phyloP scores from a whole-genome alignment of 2,797 vertebrate genomes.

The Emydoidea blandingii region DNA sequence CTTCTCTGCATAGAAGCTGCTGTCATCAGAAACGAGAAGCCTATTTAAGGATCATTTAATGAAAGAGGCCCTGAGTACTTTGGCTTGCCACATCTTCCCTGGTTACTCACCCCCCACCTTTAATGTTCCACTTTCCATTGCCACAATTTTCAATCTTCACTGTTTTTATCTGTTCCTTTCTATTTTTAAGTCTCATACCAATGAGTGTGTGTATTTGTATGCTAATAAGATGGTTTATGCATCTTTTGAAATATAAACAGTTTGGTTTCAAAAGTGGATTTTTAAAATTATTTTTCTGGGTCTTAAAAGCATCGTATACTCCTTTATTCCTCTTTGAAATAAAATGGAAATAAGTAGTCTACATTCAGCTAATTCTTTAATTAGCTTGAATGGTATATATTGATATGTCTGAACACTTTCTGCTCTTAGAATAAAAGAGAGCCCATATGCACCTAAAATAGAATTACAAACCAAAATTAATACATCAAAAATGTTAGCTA shows the following conservation, averaged over 20 bases:
- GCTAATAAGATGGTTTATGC: slow-evolving; percentile 24
- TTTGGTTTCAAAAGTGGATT: neutral
- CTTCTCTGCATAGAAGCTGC: too few species aligned
- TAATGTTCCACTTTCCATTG: neutral
- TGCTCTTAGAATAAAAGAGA: neutral
- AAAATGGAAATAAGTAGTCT: neutral
- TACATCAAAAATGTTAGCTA: neutral
- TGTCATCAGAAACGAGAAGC: neutral
- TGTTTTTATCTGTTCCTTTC: neutral
- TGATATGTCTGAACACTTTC: neutral
- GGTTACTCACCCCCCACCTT: neutral
- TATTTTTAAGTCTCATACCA: too few species aligned
- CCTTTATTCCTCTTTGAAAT: slow-evolving; percentile 3
- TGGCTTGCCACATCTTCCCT: neutral
- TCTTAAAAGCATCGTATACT: neutral
- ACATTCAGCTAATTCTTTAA: neutral
- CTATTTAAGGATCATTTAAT: neutral
- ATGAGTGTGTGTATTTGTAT: neutral
- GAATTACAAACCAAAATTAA: neutral
- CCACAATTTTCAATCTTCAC: neutral
- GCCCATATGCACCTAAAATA: neutral
- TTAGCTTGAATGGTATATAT: neutral
- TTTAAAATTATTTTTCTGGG: neutral
- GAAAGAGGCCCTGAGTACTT: neutral
- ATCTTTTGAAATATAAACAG: slow-evolving; percentile 12